These are phyloP conservation scores for Microcebus tavaratra DNA, from an alignment of 2,113 vertebrate species.

Conservation along the genomic window DNA sequence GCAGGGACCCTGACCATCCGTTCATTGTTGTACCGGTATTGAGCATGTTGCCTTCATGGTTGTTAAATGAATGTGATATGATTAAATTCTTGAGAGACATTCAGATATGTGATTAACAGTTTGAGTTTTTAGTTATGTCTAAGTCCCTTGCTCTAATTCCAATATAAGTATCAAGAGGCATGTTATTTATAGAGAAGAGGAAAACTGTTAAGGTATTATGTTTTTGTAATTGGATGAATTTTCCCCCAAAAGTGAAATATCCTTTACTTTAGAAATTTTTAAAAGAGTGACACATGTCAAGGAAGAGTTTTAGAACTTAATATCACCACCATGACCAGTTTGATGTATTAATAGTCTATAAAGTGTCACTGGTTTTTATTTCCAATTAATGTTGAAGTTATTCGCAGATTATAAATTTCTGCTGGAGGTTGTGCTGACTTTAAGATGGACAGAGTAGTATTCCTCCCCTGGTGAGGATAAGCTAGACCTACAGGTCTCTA, in stretches of 20 bases:
- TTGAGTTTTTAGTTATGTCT: background rate
- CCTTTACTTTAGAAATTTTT: background rate
- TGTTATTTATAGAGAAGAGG: background rate
- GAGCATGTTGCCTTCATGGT: accelerated
- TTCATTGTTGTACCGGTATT: accelerated
- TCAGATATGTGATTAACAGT: background rate
- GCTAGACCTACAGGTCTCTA: accelerated
- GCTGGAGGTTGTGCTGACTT: too few species aligned
- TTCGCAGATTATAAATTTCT: accelerated
- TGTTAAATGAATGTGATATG: accelerated
- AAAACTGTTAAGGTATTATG: background rate
- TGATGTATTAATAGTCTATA: background rate
- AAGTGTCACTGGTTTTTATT: background rate
- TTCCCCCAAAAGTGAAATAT: too few species aligned
- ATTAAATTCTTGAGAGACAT: accelerated
- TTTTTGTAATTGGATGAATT: background rate
- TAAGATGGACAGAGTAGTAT: accelerated
- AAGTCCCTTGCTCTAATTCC: background rate
- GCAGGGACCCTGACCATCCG: accelerated
- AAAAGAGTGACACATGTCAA: background rate
- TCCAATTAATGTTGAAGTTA: background rate
- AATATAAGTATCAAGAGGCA: background rate
- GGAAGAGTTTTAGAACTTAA: background rate
- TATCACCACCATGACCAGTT: background rate
- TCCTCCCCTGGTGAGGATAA: accelerated